Percentiles rank a stretch among this genome's conserved stretches.
These are phyloP conservation scores for Peucedramus taeniatus DNA, from an alignment of 2,113 vertebrate species.

Conservation along the genomic window DNA sequence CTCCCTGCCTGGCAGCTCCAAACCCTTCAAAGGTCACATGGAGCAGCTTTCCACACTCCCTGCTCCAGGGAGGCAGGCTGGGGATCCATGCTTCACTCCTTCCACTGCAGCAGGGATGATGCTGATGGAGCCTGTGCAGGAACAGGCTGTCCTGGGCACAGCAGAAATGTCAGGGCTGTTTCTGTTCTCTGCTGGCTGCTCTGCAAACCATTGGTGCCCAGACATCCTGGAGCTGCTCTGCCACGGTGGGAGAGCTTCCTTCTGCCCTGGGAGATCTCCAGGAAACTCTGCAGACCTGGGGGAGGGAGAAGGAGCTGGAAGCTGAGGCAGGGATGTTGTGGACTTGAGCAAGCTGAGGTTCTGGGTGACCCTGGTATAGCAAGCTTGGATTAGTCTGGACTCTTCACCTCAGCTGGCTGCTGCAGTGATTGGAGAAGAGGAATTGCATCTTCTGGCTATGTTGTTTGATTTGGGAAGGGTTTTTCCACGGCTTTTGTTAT, in stretches of 20 bases:
- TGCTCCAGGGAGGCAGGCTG: background rate
- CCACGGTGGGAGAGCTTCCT: background rate
- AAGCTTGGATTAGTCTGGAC: background rate
- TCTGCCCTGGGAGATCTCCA: background rate
- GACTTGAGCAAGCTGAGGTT: background rate
- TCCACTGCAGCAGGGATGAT: background rate
- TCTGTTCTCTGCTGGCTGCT: background rate
- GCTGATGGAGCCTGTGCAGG: background rate
- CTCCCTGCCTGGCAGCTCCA: background rate
- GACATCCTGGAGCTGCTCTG: background rate
- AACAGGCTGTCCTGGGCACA: background rate
- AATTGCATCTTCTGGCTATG: background rate
- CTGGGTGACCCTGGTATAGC: background rate
- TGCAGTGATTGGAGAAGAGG: background rate
- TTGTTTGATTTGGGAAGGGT: slow-evolving; percentile 25
- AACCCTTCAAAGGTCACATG: fast-evolving
- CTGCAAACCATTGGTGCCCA: background rate
- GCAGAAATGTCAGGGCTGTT: background rate
- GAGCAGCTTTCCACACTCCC: background rate
- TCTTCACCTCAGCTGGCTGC: background rate
- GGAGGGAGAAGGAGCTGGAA: background rate
- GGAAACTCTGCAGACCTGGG: background rate
- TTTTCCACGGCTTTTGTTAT: slow-evolving; percentile 56
- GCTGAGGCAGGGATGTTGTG: background rate
- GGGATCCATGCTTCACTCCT: fast-evolving